A percentile compares a stretch with the other conserved stretches of the same genome.
Evolutionary conservation across 2,797 vertebrate species (phyloP).

Genomic region (Chiroxiphia lanceolata): DNA sequence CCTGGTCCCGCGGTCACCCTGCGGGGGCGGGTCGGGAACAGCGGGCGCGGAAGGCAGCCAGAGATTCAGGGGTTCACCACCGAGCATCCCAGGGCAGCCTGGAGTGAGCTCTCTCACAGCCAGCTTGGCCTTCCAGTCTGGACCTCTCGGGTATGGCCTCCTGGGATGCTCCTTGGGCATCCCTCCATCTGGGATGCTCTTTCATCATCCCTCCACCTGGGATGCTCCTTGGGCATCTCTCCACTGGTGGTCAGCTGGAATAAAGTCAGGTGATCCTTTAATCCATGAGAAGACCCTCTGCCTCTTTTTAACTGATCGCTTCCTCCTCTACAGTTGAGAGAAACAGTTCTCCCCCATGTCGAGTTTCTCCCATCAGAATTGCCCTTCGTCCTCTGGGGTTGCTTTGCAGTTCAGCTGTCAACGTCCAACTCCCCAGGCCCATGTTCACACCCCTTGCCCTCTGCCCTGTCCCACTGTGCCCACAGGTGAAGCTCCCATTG

Average conservation of each 20-base stretch:
- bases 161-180: background rate
- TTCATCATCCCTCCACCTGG: background rate
- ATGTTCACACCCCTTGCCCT: background rate
- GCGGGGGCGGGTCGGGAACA: background rate
- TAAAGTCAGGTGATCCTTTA: background rate
- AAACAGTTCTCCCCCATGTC: background rate
- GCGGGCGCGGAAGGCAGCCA: background rate
- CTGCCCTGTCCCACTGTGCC: background rate
- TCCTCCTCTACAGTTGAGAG: background rate
- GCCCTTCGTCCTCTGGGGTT: accelerated
- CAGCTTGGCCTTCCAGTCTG: background rate
- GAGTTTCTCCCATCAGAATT: accelerated
- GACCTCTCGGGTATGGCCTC: background rate
- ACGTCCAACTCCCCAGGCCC: background rate
- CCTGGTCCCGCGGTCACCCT: background rate
- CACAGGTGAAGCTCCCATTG: background rate
- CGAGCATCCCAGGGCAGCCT: background rate
- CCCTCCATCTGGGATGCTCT: background rate
- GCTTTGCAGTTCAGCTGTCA: background rate
- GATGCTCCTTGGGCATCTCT: background rate
- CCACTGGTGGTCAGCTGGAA: background rate
- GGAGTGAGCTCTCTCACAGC: background rate
- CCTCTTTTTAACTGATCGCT: background rate
- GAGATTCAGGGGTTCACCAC: background rate
- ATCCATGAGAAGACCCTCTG: background rate